A percentile compares a stretch with the other conserved stretches of the same genome.
Conservation (phyloP, 2,797 vertebrate genomes). For the Pseudochaenichthys georgianus region DNA sequence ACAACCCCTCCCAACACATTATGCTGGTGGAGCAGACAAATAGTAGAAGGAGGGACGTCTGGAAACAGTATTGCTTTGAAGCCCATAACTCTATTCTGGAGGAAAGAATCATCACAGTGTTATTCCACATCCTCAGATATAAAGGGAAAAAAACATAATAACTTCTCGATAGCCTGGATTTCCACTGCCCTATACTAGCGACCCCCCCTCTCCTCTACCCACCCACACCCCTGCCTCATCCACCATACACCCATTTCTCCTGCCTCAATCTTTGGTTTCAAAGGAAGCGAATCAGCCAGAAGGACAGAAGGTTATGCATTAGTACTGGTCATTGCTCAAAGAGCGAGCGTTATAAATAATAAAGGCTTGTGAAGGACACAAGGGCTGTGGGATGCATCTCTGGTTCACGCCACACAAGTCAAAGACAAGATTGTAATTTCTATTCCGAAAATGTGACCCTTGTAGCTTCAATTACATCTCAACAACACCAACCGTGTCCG, state of each 20-base stretch:
- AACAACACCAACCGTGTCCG: slow-evolving; percentile 71
- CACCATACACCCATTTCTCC: slow-evolving; percentile 82
- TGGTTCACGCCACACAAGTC: slow-evolving; percentile 92
- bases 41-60: slow-evolving; percentile 74
- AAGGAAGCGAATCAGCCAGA: slow-evolving; percentile 96
- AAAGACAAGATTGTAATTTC: slow-evolving; percentile 97
- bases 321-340: slow-evolving; percentile 99
- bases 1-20: slow-evolving; percentile 62
- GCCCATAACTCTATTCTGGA: slow-evolving; percentile 85
- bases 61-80: slow-evolving; percentile 83
- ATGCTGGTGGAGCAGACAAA: slow-evolving; percentile 76
- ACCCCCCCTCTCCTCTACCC: slow-evolving; percentile 47
- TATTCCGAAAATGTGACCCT: slow-evolving; percentile 90
- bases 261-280: slow-evolving; percentile 96
- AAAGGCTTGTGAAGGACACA: slow-evolving; percentile 95
- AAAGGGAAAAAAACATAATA: slow-evolving; percentile 86
- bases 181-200: slow-evolving; percentile 79
- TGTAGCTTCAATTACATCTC: slow-evolving; percentile 84
- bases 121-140: slow-evolving; percentile 90
- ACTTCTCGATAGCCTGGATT: slow-evolving; percentile 89
- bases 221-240: slow-evolving; percentile 74
- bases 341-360: slow-evolving; percentile 99
- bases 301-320: slow-evolving; percentile 99
- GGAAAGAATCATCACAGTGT: slow-evolving; percentile 85
- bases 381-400: slow-evolving; percentile 90